Evolutionary conservation across 2,888 invertebrate genomes (phyloP), one percentile per base, ranked within the genome.

Genomic region (Rhagophthalmus giganteus): DNA sequence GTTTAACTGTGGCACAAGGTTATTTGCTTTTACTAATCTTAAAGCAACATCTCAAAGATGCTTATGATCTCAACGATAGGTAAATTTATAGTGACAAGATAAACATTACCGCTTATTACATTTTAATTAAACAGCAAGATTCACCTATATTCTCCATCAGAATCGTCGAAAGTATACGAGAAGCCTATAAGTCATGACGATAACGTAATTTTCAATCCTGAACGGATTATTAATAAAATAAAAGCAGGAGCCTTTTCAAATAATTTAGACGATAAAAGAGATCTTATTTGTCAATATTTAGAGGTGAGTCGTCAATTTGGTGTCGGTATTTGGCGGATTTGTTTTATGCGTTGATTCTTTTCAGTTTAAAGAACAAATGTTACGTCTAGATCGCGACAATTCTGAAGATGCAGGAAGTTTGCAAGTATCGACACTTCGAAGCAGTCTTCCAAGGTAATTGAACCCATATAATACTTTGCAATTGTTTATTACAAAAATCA

Each of bases 91-190:
- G n/a, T n/a, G n/a, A n/a, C n/a, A n/a, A n/a, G n/a, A n/a, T n/a
- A n/a, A n/a, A n/a, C n/a, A n/a, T n/a, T n/a, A n/a, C n/a, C n/a
- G n/a, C n/a, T n/a, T n/a, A n/a, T n/a, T n/a, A n/a, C n/a, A n/a
- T n/a, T n/a, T n/a, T n/a, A n/a, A n/a, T n/a, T n/a, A n/a, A n/a
- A n/a, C n/a, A n/a, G n/a, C 51, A 98, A 97, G 83, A 94, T 98
- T 54, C 89, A 89, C 60, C 90, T 95, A 73, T 99, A 99, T 78
- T 94, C 95, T n/a, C n/a, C n/a, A n/a, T n/a, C n/a, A n/a, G n/a
- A n/a, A n/a, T n/a, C n/a, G n/a, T n/a, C n/a, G n/a, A 99, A 99
- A 76, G 86, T 94, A 44, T 96, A 95, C 76, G 99, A 99, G 75
- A 96, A 97, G 75, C 87, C 92, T 34, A 83, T 95, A 44, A 88